These are phyloP conservation scores for Benitochromis conjunctus DNA, from an alignment of 2,113 vertebrate species.

Conservation along the genomic window DNA sequence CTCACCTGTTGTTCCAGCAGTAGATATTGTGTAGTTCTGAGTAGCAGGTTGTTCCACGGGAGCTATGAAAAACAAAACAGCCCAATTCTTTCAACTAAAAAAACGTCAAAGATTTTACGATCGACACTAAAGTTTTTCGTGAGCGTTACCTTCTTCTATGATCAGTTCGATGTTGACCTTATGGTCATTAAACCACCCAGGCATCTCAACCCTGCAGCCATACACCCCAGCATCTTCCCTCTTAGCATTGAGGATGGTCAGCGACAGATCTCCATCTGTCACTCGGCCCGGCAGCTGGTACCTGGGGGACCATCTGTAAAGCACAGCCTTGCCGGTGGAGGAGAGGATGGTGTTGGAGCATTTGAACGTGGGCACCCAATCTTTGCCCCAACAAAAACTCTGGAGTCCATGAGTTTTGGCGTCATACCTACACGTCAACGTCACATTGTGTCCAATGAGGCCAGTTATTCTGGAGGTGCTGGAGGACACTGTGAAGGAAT, in stretches of 20 bases:
- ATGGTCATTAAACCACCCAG: slow-evolving; percentile 77
- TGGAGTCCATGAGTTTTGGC: neutral
- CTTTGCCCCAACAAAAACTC: slow-evolving; percentile 76
- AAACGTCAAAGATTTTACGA: neutral
- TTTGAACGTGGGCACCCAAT: slow-evolving; percentile 1
- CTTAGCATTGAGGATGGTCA: slow-evolving; percentile 64
- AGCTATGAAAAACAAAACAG: neutral
- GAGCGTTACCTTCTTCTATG: slow-evolving; percentile 30
- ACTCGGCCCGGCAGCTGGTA: slow-evolving; percentile 65
- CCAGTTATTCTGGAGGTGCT: slow-evolving; percentile 46
- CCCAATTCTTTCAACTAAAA: neutral
- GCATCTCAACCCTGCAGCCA: slow-evolving; percentile 78
- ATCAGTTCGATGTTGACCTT: slow-evolving; percentile 15
- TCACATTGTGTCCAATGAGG: slow-evolving; percentile 61
- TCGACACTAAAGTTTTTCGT: neutral
- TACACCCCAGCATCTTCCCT: slow-evolving; percentile 72
- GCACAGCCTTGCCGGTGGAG: slow-evolving; percentile 39
- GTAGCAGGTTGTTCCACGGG: neutral
- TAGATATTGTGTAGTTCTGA: neutral
- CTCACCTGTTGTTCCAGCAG: neutral
- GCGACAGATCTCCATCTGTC: slow-evolving; percentile 61
- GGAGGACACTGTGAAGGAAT: slow-evolving; percentile 16
- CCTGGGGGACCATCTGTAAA: neutral
- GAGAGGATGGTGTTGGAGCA: slow-evolving; percentile 66
- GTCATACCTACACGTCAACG: slow-evolving; percentile 73